Evolutionary conservation across 92 coral and sea anemone genomes (phyloP).

Genomic region (Phymanthus crucifer): DNA sequence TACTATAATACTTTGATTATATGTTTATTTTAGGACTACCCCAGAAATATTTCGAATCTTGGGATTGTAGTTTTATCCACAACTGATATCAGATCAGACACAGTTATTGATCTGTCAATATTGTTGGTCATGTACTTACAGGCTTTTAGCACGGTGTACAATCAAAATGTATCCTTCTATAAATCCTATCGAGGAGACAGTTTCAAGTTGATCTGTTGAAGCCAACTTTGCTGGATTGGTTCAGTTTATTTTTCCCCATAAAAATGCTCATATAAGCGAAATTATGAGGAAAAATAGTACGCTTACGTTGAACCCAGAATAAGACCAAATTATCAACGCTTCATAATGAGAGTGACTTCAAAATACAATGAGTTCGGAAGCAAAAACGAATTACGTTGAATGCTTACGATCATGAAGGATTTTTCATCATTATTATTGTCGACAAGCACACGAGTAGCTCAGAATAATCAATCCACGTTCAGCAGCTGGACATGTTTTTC

Average conservation of each 20-base stretch:
- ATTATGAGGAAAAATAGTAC: not conserved
- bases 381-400: not conserved
- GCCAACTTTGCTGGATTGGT: conserved; percentile 1
- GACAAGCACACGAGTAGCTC: not conserved
- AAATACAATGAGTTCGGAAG: not conserved
- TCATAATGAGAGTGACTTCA: not conserved
- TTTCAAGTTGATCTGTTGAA: not conserved
- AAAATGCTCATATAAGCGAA: not conserved
- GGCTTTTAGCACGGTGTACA: conserved; percentile 1
- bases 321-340: not conserved
- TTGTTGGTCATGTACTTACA: not conserved
- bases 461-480: not conserved
- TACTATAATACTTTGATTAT: not conserved
- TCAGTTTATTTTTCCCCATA: not conserved
- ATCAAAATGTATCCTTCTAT: not conserved
- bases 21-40: not conserved
- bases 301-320: not conserved
- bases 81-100: conserved; percentile 12
- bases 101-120: not conserved
- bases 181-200: not conserved
- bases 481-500: not conserved
- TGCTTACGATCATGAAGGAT: not conserved
- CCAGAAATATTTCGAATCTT: not conserved
- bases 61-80: not conserved
- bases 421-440: not conserved